A percentile compares a stretch with the other conserved stretches of the same genome.
Conservation (phyloP, 1,140 invertebrate species). For the Heliothis virescens region DNA sequence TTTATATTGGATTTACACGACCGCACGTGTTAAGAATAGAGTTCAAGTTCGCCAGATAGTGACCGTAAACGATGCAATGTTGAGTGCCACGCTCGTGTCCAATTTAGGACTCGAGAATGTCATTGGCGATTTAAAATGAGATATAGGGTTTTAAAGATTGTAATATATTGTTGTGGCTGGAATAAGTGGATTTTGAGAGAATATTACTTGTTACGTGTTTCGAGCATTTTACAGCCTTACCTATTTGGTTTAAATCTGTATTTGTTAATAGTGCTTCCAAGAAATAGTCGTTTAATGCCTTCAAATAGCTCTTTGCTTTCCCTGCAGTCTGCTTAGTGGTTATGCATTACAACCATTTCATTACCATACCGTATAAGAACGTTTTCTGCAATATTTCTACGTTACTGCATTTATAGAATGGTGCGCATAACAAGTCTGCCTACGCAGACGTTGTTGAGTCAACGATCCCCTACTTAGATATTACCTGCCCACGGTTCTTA, state of each 20-base stretch:
- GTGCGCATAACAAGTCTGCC: constrained; percentile 50
- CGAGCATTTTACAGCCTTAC: neutral
- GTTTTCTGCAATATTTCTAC: constrained; percentile 42
- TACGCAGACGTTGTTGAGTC: constrained; percentile 58
- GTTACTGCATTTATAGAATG: constrained; percentile 38
- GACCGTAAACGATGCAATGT: constrained; percentile 27
- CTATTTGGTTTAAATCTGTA: constrained; percentile 1
- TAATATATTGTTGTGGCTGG: neutral
- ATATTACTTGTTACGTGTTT: neutral
- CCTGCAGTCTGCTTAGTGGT: constrained; percentile 1
- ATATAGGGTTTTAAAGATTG: neutral
- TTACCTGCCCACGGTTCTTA: constrained; percentile 52
- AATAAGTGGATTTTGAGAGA: neutral
- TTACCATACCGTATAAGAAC: constrained; percentile 43
- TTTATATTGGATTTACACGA: constrained; percentile 59
- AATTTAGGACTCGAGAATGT: neutral
- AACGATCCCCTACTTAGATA: constrained; percentile 58
- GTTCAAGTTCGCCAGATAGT: constrained; percentile 25
- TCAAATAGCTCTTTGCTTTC: constrained; percentile 18
- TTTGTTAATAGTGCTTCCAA: neutral
- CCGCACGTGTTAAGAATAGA: constrained; percentile 44
- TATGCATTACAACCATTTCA: constrained; percentile 36
- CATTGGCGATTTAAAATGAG: neutral
- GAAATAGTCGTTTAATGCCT: constrained; percentile 13
- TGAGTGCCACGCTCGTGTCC: constrained; percentile 21